Percentiles rank a stretch among this genome's conserved stretches.
Conservation (phyloP, 1,140 invertebrate species). For the Antheraea mylitta region DNA sequence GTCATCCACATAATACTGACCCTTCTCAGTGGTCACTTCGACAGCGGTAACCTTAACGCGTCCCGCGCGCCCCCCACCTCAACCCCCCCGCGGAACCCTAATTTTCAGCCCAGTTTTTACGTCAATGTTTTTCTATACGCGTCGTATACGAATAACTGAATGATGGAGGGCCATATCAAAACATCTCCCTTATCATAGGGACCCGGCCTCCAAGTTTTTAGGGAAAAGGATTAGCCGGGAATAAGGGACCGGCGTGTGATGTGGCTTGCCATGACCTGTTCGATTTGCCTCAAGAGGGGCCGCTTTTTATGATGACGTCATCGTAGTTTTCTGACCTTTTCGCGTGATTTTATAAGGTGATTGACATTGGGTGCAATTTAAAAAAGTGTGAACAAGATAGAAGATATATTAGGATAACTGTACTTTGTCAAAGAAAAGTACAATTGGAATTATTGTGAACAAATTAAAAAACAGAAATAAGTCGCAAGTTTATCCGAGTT, state of each 20-base stretch:
- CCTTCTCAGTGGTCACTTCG: constrained; percentile 77
- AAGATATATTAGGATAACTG: no score
- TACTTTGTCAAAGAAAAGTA: no score
- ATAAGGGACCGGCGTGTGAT: no score
- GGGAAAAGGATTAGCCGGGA: constrained; percentile 16
- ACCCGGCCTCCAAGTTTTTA: constrained; percentile 47
- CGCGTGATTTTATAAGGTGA: no score
- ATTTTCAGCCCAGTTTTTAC: constrained; percentile 73
- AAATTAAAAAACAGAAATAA: no score
- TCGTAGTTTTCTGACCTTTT: no score
- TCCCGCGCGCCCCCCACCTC: neutral
- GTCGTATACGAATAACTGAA: constrained; percentile 49
- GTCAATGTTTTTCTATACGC: constrained; percentile 76
- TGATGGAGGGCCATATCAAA: constrained; percentile 71
- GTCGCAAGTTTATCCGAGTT: no score
- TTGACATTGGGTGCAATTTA: no score
- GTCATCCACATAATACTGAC: constrained; percentile 74
- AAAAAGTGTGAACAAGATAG: no score
- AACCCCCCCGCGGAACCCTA: constrained; percentile 22
- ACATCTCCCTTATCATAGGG: constrained; percentile 64
- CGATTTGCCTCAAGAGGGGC: no score
- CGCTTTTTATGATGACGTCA: neutral
- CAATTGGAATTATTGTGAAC: no score
- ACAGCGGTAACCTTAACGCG: constrained; percentile 64
- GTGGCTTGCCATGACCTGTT: no score